phyloP scores from a whole-genome alignment of 2,113 vertebrate genomes.

The Grallaria varia region DNA sequence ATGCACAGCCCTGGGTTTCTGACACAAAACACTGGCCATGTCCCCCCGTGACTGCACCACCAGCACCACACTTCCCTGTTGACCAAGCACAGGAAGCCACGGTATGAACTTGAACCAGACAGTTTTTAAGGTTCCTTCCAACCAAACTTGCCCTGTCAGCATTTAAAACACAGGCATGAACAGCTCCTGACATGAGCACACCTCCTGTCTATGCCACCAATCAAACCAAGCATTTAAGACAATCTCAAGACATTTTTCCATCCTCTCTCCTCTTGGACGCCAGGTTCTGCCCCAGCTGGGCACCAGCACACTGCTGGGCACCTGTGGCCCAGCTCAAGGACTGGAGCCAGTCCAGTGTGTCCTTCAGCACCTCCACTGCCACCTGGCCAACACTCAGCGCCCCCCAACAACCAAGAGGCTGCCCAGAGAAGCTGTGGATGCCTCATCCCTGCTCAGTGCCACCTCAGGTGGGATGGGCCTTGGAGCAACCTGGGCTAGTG shows the following conservation, averaged over 20 bases:
- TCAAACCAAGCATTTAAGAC: rapidly evolving
- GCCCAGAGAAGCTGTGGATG: neutral
- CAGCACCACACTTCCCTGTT: neutral
- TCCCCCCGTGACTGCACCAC: neutral
- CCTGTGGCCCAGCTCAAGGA: neutral
- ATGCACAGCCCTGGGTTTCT: neutral
- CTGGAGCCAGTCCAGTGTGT: rapidly evolving
- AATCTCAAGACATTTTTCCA: rapidly evolving
- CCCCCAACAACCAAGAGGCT: neutral
- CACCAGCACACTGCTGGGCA: neutral
- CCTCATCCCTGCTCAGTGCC: neutral
- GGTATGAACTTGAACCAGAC: neutral
- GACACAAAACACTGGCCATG: rapidly evolving
- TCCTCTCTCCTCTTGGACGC: rapidly evolving
- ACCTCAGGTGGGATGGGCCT: neutral
- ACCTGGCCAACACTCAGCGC: rapidly evolving
- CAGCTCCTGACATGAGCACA: rapidly evolving
- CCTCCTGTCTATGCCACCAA: rapidly evolving
- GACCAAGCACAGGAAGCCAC: neutral
- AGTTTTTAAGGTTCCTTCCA: neutral
- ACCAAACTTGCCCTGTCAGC: neutral
- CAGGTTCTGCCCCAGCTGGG: neutral
- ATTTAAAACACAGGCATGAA: neutral
- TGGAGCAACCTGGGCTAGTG: neutral
- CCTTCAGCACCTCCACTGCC: neutral